These are phyloP conservation scores for Cervus canadensis DNA, from an alignment of 2,113 vertebrate genomes.

Conservation along the genomic window DNA sequence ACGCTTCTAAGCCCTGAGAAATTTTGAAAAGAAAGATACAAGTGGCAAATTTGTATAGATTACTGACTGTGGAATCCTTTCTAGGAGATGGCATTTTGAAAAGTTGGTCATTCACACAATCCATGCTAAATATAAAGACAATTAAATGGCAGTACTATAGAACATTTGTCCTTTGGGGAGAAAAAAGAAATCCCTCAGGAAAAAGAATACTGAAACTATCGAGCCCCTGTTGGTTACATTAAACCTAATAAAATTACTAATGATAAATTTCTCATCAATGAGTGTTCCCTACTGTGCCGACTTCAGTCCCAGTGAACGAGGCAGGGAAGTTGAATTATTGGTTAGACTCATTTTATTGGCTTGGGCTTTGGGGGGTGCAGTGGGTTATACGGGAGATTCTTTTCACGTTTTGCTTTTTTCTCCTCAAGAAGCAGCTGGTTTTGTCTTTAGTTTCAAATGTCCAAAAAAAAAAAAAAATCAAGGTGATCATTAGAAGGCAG, in stretches of 20 bases:
- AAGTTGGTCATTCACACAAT: neutral
- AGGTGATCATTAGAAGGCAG: conserved; percentile 16
- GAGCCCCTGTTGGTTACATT: conserved; percentile 41
- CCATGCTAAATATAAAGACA: neutral
- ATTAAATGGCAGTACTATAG: neutral
- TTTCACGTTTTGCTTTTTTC: conserved; percentile 52
- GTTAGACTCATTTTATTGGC: conserved; percentile 66
- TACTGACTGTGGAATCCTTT: neutral
- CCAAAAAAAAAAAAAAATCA: conserved; percentile 47
- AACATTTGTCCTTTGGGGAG: neutral
- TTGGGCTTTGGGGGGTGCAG: conserved; percentile 5
- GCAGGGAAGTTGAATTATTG: conserved; percentile 47
- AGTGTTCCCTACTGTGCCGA: neutral
- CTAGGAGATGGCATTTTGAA: neutral
- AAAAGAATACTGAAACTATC: conserved; percentile 37
- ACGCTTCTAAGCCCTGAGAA: conserved; percentile 27
- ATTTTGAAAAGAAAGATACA: conserved; percentile 28
- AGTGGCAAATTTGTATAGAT: neutral
- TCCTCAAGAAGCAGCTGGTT: conserved; percentile 69
- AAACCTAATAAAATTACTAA: conserved; percentile 65
- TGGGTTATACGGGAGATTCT: conserved; percentile 48
- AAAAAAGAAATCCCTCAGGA: neutral
- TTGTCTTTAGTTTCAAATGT: conserved; percentile 75
- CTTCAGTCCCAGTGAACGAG: neutral
- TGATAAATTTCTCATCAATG: conserved; percentile 49